phyloP scores from a whole-genome alignment of 1,140 invertebrate genomes.

The Nephila pilipes region DNA sequence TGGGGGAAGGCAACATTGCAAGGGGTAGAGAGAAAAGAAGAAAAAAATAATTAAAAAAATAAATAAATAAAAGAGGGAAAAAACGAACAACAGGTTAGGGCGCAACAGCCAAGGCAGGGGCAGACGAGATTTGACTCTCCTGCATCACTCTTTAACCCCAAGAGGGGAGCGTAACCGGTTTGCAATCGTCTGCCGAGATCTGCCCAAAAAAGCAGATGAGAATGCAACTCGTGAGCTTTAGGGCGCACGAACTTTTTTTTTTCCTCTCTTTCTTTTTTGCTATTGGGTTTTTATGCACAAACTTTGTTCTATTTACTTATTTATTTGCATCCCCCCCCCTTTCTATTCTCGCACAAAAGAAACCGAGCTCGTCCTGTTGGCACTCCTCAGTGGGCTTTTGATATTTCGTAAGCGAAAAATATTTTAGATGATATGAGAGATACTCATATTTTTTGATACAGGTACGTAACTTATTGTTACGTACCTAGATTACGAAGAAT shows the following conservation, averaged over 20 bases:
- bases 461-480: not conserved
- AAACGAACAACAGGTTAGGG: slow-evolving; percentile 43
- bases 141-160: slow-evolving; percentile 34
- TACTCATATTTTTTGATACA: not conserved
- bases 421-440: not conserved
- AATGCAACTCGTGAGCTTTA: slow-evolving; percentile 26
- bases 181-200: slow-evolving; percentile 53
- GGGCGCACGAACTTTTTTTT: slow-evolving; percentile 38
- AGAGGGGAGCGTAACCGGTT: slow-evolving; percentile 45
- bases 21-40: not conserved
- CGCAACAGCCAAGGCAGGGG: slow-evolving; percentile 30
- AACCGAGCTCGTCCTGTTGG: not conserved
- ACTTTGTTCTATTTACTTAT: slow-evolving; percentile 8
- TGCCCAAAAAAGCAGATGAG: slow-evolving; percentile 22
- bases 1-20: not conserved
- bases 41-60: not conserved
- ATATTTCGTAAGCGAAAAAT: not conserved
- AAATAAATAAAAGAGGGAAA: not conserved
- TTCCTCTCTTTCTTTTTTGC: not conserved
- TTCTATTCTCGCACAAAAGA: not conserved
- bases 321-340: not conserved
- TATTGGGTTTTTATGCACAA: not conserved
- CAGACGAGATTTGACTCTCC: not conserved
- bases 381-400: not conserved
- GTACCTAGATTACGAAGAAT: too few relatives aligned